phyloP scores from a whole-genome alignment of 2,113 vertebrate genomes.

The Maylandia zebra region DNA sequence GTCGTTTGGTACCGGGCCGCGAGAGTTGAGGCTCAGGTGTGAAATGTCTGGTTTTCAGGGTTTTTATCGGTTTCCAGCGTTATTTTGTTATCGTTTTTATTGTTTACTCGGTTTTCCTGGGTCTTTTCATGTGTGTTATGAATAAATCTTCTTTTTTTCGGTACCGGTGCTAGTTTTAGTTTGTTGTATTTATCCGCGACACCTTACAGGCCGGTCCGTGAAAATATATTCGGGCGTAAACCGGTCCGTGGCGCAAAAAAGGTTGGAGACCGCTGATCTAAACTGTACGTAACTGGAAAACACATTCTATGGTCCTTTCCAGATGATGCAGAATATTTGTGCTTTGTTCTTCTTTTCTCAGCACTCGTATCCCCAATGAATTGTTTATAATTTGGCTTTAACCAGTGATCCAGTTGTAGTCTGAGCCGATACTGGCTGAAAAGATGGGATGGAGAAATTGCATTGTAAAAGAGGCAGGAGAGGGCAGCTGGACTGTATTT shows the following conservation, averaged over 20 bases:
- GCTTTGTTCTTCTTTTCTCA: background rate
- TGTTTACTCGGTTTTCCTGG: fast-evolving
- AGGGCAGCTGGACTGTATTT: slow-evolving; percentile 9
- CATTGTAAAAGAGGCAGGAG: background rate
- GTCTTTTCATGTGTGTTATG: no score
- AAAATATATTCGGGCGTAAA: fast-evolving
- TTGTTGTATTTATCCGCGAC: no score
- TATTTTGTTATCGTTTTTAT: fast-evolving
- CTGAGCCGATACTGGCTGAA: background rate
- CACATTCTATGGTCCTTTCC: background rate
- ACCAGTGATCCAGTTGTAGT: background rate
- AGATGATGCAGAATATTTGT: background rate
- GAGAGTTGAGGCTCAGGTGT: no score
- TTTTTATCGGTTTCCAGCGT: no score
- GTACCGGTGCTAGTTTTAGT: no score
- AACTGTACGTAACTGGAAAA: background rate
- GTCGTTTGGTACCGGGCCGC: fast-evolving
- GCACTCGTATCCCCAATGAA: background rate
- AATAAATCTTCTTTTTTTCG: no score
- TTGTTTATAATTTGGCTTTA: background rate
- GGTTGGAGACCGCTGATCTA: fast-evolving
- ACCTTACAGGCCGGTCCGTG: fast-evolving
- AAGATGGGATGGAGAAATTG: background rate
- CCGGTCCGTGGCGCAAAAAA: no score
- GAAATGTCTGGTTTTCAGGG: fast-evolving